phyloP scores from a whole-genome alignment of 2,797 vertebrate species.

The Rhynchotus rufescens region DNA sequence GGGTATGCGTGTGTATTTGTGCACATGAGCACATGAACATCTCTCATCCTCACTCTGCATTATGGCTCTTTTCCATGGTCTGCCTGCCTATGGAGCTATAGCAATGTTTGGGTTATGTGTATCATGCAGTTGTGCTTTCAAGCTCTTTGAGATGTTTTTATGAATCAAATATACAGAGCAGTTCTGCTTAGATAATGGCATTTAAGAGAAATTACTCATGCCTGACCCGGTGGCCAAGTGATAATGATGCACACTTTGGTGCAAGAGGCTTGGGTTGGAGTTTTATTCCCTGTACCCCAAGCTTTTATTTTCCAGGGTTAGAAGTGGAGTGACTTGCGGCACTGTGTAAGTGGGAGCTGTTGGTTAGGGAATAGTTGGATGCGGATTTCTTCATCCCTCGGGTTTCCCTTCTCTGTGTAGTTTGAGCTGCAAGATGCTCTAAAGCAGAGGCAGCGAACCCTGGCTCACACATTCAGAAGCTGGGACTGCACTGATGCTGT shows the following conservation, averaged over 20 bases:
- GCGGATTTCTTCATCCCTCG: not conserved
- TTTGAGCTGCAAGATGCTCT: not conserved
- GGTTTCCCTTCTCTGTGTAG: not conserved
- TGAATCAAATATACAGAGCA: not conserved
- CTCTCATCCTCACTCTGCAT: not conserved
- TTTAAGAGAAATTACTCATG: not conserved
- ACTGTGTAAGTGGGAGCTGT: not conserved
- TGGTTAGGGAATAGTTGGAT: not conserved
- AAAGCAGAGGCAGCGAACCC: not conserved
- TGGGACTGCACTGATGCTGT: not conserved
- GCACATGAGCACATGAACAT: not conserved
- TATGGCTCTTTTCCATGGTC: accelerated
- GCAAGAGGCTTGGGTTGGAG: not conserved
- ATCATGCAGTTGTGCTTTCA: not conserved
- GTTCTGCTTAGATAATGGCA: not conserved
- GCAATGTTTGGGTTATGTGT: not conserved
- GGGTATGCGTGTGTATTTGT: accelerated
- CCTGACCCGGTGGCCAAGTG: not conserved
- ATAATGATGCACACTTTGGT: not conserved
- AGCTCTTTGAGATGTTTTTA: not conserved
- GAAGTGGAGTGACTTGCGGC: not conserved
- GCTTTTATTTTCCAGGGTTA: not conserved
- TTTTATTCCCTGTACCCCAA: not conserved
- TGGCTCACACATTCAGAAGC: not conserved
- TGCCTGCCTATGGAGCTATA: not conserved